These are phyloP conservation scores for Poeciliopsis prolifica DNA, from an alignment of 2,113 vertebrate genomes.

Conservation along the genomic window DNA sequence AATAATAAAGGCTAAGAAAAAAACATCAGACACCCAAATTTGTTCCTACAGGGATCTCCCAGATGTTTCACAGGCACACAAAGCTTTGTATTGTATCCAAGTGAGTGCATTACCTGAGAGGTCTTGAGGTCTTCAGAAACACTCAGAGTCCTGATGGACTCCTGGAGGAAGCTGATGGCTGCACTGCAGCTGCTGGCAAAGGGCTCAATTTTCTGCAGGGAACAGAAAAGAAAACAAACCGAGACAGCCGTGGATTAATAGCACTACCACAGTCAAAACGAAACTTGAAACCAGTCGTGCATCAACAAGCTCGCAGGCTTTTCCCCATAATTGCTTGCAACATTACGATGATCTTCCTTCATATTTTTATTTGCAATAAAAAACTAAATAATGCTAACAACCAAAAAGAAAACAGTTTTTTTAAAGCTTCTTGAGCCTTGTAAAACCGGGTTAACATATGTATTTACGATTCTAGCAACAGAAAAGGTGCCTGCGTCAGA, in stretches of 20 bases:
- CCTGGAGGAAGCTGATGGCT: constrained; percentile 80
- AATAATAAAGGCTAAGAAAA: background rate
- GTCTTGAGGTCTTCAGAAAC: constrained; percentile 68
- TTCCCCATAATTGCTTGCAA: background rate
- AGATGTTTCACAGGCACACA: background rate
- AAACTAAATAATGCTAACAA: background rate
- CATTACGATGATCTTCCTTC: too few species aligned
- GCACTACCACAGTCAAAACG: background rate
- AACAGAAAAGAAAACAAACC: background rate
- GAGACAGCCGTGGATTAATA: constrained; percentile 9
- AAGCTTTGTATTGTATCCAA: background rate
- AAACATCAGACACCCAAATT: background rate
- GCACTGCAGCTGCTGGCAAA: constrained; percentile 80
- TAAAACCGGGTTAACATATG: background rate
- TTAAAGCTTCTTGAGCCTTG: background rate
- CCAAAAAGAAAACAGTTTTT: background rate
- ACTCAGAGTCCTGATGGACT: constrained; percentile 76
- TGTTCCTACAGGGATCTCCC: too few species aligned
- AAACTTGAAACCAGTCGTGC: constrained; percentile 11
- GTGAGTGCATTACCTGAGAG: constrained; percentile 71
- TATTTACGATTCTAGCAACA: constrained; percentile 4
- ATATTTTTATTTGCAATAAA: too few species aligned
- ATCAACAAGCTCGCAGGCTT: constrained; percentile 12
- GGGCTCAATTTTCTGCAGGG: constrained; percentile 82
- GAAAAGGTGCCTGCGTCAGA: background rate